A percentile compares a stretch with the other conserved stretches of the same genome.
These are phyloP conservation scores for Agrotis segetum DNA, from an alignment of 2,888 invertebrate genomes.

Conservation along the genomic window DNA sequence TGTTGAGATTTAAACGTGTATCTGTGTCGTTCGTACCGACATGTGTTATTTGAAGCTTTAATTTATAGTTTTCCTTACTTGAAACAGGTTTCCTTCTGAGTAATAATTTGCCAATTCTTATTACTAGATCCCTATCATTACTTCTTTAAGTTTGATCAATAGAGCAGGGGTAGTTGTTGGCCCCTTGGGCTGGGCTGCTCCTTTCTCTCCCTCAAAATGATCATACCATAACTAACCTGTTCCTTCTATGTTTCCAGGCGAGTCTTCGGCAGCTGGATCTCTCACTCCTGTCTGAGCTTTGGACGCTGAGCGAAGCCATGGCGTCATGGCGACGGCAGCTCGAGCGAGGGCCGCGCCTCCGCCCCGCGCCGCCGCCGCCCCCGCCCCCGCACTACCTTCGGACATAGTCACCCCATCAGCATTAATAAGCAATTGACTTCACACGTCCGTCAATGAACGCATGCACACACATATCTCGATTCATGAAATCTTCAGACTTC, in stretches of 20 bases:
- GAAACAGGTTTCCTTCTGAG: background rate
- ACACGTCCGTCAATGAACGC: conserved; percentile 8
- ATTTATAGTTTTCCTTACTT: background rate
- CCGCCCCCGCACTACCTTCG: conserved; percentile 88
- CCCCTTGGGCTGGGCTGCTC: background rate
- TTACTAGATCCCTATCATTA: background rate
- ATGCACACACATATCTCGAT: background rate
- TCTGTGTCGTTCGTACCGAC: conserved; percentile 1
- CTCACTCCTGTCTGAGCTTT: conserved; percentile 96
- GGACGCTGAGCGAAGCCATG: conserved; percentile 98
- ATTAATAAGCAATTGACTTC: conserved; percentile 29
- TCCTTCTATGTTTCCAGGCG: conserved; percentile 92
- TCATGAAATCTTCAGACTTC: too few species aligned
- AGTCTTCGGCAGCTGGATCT: conserved; percentile 97
- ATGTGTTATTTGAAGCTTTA: background rate
- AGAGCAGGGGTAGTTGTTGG: background rate
- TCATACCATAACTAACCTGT: conserved; percentile 26
- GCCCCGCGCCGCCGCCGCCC: conserved; percentile 88
- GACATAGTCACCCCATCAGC: conserved; percentile 70
- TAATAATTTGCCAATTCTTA: background rate
- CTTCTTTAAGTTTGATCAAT: background rate
- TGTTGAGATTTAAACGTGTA: conserved; percentile 1
- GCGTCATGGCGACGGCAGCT: conserved; percentile 94
- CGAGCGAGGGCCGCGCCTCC: conserved; percentile 88
- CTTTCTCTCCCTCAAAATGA: background rate